These are phyloP conservation scores for Amblyornis subalaris DNA, from an alignment of 2,113 vertebrate species.

Conservation along the genomic window DNA sequence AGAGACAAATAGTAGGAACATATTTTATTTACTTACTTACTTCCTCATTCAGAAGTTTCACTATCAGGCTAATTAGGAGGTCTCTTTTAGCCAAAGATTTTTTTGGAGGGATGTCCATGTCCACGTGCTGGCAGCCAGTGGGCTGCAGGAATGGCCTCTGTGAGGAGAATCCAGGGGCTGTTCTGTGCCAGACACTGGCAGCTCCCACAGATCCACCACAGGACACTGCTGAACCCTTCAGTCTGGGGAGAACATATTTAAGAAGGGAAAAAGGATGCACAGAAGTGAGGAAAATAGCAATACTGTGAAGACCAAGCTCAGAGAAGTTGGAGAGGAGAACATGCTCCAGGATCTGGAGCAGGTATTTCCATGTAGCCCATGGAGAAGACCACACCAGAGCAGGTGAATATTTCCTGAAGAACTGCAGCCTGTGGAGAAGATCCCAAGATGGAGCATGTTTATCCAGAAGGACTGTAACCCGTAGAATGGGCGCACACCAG, in stretches of 20 bases:
- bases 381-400: neutral
- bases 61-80: neutral
- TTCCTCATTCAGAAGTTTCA: neutral
- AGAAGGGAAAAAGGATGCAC: neutral
- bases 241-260: rapidly evolving
- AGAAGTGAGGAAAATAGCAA: neutral
- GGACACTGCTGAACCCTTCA: neutral
- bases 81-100: neutral
- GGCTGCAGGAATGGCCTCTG: neutral
- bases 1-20: neutral
- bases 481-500: rapidly evolving
- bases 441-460: neutral
- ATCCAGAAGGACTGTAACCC: neutral
- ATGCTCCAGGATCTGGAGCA: neutral
- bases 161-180: neutral
- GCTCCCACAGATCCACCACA: neutral
- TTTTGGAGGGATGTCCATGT: rapidly evolving
- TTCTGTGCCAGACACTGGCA: neutral
- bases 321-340: neutral
- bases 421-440: neutral
- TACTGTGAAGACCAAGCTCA: neutral
- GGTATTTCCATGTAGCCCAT: neutral
- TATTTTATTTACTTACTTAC: neutral
- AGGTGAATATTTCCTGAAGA: neutral
- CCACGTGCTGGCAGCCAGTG: neutral